A percentile compares a stretch with the other conserved stretches of the same genome.
Evolutionary conservation across 2,888 invertebrate genomes (phyloP).

Genomic region (Thereva nobilitata): DNA sequence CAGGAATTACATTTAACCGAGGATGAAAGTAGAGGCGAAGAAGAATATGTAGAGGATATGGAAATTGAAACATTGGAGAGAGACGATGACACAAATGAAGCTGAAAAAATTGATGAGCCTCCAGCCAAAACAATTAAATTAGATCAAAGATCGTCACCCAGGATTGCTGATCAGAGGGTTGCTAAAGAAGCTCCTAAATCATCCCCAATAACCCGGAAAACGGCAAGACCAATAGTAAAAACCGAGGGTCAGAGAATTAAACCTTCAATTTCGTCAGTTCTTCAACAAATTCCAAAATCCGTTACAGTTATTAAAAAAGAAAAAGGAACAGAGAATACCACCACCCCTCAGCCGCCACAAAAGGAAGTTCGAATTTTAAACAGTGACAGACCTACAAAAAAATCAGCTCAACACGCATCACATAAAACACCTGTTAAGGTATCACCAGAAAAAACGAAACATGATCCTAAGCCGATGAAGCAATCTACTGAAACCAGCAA

Average conservation of each 20-base stretch:
- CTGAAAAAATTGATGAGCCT: conserved; percentile 8
- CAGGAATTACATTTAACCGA: no score
- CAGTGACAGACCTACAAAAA: neutral
- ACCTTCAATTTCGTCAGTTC: conserved; percentile 26
- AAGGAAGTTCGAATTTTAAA: neutral
- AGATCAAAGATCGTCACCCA: conserved; percentile 57
- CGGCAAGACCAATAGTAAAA: neutral
- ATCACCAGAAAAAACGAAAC: neutral
- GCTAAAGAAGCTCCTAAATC: conserved; percentile 13
- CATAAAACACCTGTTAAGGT: no score
- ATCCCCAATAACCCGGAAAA: conserved; percentile 19
- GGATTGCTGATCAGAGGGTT: conserved; percentile 51
- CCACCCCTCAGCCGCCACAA: neutral
- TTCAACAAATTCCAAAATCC: conserved; percentile 35
- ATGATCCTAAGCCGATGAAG: neutral
- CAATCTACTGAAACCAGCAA: conserved; percentile 1
- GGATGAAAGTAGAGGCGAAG: neutral
- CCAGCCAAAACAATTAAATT: conserved; percentile 41
- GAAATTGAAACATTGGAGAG: conserved; percentile 33
- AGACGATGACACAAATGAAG: conserved; percentile 37
- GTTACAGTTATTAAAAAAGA: conserved; percentile 40
- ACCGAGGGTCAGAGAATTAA: neutral
- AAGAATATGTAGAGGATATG: conserved; percentile 14
- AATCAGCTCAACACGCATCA: no score
- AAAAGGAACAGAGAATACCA: conserved; percentile 1